phyloP scores from a whole-genome alignment of 1,140 invertebrate genomes.

The Platyscapa corneri region DNA sequence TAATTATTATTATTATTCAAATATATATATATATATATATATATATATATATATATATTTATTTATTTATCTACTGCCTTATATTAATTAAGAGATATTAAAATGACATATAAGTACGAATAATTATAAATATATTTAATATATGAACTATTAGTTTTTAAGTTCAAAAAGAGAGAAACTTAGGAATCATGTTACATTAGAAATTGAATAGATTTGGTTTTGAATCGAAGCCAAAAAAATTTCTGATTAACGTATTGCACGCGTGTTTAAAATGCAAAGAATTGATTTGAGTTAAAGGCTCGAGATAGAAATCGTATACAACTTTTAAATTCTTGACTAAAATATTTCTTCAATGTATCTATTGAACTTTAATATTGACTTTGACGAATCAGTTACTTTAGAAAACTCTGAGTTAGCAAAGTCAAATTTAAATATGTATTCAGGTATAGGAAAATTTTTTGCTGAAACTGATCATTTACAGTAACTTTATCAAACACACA shows the following conservation, averaged over 20 bases:
- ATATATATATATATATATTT: too few species aligned
- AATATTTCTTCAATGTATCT: constrained; percentile 10
- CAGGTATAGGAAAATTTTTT: constrained; percentile 3
- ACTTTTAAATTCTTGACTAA: background rate
- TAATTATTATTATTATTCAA: too few species aligned
- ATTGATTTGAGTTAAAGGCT: background rate
- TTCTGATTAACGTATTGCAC: constrained; percentile 37
- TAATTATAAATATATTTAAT: too few species aligned
- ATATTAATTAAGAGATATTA: too few species aligned
- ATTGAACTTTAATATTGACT: constrained; percentile 11
- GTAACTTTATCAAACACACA: background rate
- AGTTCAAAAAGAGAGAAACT: background rate
- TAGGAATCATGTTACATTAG: background rate
- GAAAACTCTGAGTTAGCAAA: constrained; percentile 8
- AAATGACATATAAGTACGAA: too few species aligned
- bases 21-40: too few species aligned
- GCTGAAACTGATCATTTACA: background rate
- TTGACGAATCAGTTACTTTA: constrained; percentile 14
- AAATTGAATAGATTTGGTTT: background rate
- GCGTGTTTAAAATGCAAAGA: constrained; percentile 35
- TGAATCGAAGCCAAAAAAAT: constrained; percentile 40
- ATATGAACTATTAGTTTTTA: too few species aligned
- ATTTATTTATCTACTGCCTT: too few species aligned
- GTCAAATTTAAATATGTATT: background rate
- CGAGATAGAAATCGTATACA: constrained; percentile 22